phyloP scores from a whole-genome alignment of 2,797 vertebrate species.

The Karalla daura region DNA sequence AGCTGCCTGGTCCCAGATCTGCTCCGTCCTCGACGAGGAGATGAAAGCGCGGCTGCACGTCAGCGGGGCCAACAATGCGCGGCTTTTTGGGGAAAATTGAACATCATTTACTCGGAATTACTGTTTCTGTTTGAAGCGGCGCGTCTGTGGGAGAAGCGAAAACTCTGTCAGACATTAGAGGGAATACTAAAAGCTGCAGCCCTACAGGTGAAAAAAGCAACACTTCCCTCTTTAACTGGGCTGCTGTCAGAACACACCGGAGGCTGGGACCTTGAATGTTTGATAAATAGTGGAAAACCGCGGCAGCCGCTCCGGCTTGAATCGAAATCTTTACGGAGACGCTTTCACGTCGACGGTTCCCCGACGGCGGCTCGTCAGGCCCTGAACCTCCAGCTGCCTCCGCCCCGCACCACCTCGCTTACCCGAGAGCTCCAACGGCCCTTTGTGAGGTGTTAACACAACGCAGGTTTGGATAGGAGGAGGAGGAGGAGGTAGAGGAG shows the following conservation, averaged over 20 bases:
- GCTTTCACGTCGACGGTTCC: background rate
- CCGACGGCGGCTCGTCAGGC: conserved; percentile 5
- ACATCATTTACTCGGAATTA: conserved; percentile 62
- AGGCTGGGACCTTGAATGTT: conserved; percentile 16
- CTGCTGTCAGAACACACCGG: conserved; percentile 37
- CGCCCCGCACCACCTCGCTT: background rate
- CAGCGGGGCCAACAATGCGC: conserved; percentile 19
- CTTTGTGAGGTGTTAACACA: conserved; percentile 57
- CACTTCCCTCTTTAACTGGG: conserved; percentile 45
- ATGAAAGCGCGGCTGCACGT: conserved; percentile 47
- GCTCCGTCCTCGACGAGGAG: conserved; percentile 37
- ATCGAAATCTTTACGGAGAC: conserved; percentile 22
- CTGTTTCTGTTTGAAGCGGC: conserved; percentile 61
- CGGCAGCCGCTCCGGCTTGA: conserved; percentile 1
- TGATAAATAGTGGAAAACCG: conserved; percentile 32
- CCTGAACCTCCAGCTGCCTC: background rate
- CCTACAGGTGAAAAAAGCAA: conserved; percentile 48
- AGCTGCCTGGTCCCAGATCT: conserved; percentile 43
- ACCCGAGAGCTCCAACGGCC: conserved; percentile 8
- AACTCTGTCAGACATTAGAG: conserved; percentile 36
- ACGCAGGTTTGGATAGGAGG: conserved; percentile 16
- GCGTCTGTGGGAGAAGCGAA: background rate
- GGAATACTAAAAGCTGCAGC: conserved; percentile 41
- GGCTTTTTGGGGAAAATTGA: conserved; percentile 33
- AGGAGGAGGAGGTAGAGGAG: too few relatives aligned